phyloP scores from a whole-genome alignment of 2,113 vertebrate species.

The Hippocampus zosterae region DNA sequence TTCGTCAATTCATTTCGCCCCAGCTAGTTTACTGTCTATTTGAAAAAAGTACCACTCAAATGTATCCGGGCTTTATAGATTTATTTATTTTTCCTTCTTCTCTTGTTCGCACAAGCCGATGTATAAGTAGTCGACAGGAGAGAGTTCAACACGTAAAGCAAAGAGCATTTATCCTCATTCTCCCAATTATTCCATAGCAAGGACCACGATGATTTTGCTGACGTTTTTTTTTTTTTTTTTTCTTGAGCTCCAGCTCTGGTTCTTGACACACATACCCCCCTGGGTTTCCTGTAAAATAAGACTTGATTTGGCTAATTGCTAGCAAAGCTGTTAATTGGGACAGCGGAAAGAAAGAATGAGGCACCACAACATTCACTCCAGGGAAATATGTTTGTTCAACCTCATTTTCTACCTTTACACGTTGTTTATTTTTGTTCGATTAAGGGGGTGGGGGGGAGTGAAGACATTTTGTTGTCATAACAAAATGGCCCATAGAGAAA shows the following conservation, averaged over 20 bases:
- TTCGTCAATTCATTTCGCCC: not conserved
- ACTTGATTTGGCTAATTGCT: conserved; percentile 71
- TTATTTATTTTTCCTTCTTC: not conserved
- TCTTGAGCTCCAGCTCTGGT: conserved; percentile 25
- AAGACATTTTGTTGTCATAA: conserved; percentile 37
- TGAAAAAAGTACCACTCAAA: conserved; percentile 3
- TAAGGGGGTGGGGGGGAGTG: conserved; percentile 11
- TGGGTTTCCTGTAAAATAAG: conserved; percentile 51
- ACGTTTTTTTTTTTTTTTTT: conserved; percentile 19
- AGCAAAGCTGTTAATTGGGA: conserved; percentile 68
- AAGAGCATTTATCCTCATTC: conserved; percentile 39
- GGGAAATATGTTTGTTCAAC: conserved; percentile 60
- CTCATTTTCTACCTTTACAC: conserved; percentile 55
- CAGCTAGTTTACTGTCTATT: not conserved
- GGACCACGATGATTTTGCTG: conserved; percentile 24
- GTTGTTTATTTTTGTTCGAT: conserved; percentile 28
- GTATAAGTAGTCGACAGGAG: conserved; percentile 1
- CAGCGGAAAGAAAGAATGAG: conserved; percentile 57
- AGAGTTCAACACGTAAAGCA: conserved; percentile 19
- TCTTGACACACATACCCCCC: conserved; percentile 53
- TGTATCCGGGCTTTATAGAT: not conserved
- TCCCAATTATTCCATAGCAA: conserved; percentile 35
- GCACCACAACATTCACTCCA: conserved; percentile 38
- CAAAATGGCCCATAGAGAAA: conserved; percentile 30
- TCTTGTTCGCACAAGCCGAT: not conserved